These are phyloP conservation scores for Troides helena DNA, from an alignment of 2,888 invertebrate species.

Conservation along the genomic window DNA sequence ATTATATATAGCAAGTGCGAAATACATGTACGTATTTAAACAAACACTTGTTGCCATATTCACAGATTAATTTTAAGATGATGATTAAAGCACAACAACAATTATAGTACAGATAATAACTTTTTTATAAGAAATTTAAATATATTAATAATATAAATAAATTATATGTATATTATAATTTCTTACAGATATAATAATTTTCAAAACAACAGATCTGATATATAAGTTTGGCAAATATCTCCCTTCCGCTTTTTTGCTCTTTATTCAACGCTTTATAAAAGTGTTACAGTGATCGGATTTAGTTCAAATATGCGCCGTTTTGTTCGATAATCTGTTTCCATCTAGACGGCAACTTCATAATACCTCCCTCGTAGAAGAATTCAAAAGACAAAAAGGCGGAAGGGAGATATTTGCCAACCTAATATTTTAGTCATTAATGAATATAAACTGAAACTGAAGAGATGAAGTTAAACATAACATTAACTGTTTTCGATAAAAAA, in stretches of 20 bases:
- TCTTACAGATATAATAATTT: not conserved
- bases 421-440: no score
- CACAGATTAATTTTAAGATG: not conserved
- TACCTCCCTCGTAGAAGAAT: no score
- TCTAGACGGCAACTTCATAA: no score
- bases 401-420: no score
- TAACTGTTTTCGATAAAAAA: not conserved
- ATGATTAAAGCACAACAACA: not conserved
- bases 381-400: no score
- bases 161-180: not conserved
- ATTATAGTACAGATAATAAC: not conserved
- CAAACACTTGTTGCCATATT: not conserved
- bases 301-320: no score
- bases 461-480: no score
- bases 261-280: no score
- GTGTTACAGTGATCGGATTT: no score
- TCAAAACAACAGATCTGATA: not conserved
- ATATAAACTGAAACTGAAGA: no score
- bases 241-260: no score
- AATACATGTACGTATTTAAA: slow-evolving; percentile 10
- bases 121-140: not conserved
- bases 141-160: not conserved
- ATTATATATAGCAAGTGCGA: slow-evolving; percentile 20
- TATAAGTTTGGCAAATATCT: not conserved
- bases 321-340: no score